These are phyloP conservation scores for Oryzias sinensis DNA, from an alignment of 2,797 vertebrate species.

Conservation along the genomic window DNA sequence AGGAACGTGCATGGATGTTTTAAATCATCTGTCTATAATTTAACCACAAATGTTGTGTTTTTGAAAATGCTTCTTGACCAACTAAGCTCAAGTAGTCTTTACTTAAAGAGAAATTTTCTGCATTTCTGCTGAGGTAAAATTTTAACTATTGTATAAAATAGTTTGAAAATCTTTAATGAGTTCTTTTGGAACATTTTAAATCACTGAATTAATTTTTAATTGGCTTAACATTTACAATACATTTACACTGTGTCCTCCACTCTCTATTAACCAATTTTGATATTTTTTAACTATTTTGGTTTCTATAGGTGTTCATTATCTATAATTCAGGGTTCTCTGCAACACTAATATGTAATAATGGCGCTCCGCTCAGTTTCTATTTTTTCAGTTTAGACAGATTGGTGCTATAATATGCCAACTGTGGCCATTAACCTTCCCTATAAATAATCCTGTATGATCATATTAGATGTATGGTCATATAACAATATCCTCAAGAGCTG, in stretches of 20 bases:
- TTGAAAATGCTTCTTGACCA: conserved; percentile 9
- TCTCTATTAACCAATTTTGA: conserved; percentile 12
- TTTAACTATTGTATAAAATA: neutral
- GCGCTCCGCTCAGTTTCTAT: conserved; percentile 17
- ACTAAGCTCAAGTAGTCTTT: conserved; percentile 3
- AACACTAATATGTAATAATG: conserved; percentile 38
- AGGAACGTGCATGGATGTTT: conserved; percentile 17
- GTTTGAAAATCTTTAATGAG: too few species aligned
- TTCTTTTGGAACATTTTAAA: too few species aligned
- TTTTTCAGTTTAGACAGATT: conserved; percentile 28
- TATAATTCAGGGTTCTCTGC: conserved; percentile 26
- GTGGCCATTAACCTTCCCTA: conserved; percentile 34
- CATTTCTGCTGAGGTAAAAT: neutral
- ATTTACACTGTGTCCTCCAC: neutral
- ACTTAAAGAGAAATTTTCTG: neutral
- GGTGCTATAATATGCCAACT: conserved; percentile 21
- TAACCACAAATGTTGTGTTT: conserved; percentile 1
- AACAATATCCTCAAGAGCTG: conserved; percentile 5
- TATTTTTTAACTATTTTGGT: neutral
- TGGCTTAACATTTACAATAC: neutral
- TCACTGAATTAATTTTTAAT: conserved; percentile 5
- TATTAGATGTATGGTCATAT: conserved; percentile 1
- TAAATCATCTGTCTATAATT: conserved; percentile 8
- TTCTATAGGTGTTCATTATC: neutral
- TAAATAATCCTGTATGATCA: conserved; percentile 9